Evolutionary conservation across 2,113 vertebrate genomes (phyloP).

Genomic region (Cryptomyrus ogoouensis): DNA sequence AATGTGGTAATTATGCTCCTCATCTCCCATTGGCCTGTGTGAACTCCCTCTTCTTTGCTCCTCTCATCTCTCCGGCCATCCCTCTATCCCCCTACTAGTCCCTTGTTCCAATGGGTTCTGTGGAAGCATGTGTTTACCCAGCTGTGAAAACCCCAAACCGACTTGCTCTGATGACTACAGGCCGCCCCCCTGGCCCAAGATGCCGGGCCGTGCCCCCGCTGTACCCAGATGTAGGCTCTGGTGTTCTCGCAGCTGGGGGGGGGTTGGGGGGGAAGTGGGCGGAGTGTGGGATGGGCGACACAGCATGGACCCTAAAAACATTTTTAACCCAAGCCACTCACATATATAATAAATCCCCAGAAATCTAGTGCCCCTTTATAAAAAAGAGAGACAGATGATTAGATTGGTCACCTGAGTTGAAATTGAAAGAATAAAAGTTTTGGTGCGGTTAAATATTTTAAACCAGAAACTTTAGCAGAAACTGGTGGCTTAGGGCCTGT

Average conservation of each 20-base stretch:
- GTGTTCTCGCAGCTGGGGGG: not conserved
- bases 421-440: not conserved
- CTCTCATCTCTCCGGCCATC: not conserved
- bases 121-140: not conserved
- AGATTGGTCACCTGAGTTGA: not conserved
- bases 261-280: not conserved
- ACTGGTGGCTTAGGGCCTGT: not conserved
- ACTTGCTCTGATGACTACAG: not conserved
- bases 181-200: not conserved
- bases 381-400: not conserved
- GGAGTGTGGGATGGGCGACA: not conserved
- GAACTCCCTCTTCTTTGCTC: not conserved
- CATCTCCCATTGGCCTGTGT: not conserved
- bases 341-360: not conserved
- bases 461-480: not conserved
- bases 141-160: not conserved
- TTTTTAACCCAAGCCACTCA: not conserved
- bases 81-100: not conserved
- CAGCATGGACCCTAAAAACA: not conserved
- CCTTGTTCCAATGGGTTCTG: not conserved
- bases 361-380: not conserved
- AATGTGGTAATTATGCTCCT: not conserved
- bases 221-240: not conserved
- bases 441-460: not conserved
- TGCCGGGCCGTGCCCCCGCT: not conserved